Conservation (phyloP, 2,888 invertebrate genomes). For the Mesorhabditis spiculigera region DNA sequence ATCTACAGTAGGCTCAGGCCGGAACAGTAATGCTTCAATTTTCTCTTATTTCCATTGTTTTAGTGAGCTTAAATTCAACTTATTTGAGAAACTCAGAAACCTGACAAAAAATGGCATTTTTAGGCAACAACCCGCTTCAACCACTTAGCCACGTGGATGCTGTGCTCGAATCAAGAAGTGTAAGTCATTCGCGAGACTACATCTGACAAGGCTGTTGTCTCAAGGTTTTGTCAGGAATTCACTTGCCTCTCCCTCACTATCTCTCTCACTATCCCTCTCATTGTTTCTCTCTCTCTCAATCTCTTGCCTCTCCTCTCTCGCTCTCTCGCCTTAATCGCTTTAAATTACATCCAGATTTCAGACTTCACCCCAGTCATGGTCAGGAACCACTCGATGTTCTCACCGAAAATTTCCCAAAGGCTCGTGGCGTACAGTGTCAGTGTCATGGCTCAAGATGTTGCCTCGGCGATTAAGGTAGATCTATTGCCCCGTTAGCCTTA, state of each 20-base stretch:
- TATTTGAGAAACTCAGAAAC: too few relatives aligned
- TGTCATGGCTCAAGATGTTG: conserved; percentile 22
- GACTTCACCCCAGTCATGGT: conserved; percentile 15
- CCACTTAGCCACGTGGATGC: background rate
- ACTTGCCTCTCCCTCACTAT: background rate
- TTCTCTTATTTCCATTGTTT: too few relatives aligned
- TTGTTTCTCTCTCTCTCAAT: too few relatives aligned
- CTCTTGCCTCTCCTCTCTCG: too few relatives aligned
- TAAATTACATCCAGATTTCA: conserved; percentile 9
- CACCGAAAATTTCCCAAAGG: conserved; percentile 16
- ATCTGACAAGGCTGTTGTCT: background rate
- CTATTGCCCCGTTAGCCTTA: too few relatives aligned
- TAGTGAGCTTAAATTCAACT: too few relatives aligned
- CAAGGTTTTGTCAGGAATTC: too few relatives aligned
- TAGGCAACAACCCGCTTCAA: background rate
- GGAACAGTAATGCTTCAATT: too few relatives aligned
- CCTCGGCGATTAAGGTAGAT: conserved; percentile 21
- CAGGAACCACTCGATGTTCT: conserved; percentile 10
- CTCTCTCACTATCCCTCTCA: too few relatives aligned
- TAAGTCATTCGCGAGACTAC: background rate
- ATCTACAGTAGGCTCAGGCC: conserved; percentile 3
- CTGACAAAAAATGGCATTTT: too few relatives aligned
- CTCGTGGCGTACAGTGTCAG: conserved; percentile 18
- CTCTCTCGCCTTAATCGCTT: too few relatives aligned
- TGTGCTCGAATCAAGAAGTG: background rate